Base-by-base conservation (phyloP, 1,140 invertebrate genomes). In the Bombyx mori region DNA sequence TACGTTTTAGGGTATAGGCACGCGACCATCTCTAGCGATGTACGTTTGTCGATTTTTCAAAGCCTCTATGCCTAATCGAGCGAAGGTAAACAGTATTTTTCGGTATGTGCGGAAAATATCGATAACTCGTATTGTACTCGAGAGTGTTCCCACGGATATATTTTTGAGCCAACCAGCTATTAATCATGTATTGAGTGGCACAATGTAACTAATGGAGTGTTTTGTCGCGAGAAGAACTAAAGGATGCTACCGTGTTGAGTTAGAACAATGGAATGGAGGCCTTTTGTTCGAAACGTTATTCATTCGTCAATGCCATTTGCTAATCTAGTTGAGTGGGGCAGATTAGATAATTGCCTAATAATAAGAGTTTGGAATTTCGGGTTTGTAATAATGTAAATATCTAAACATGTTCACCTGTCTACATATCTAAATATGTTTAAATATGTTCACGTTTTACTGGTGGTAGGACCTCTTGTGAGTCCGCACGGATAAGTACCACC, bases 51-150 rank as follows among this genome's bases (percentile, higher is more conserved):
- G 71, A 82, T 82, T 81, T 79, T 82, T 80, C 79, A 82, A 77
- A 73, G 79, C 74, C 71, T 71, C 74, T 61, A 65, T 56, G 78
- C 65, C 75, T 86, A 86, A 84, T 86, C 83, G 83, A 81, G 79
- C 79, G 77, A 62, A 70, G 66, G 75, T 82, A 83, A 86, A 84
- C 79, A 86, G 65, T 71, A 81, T 86, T 83, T 86, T 83, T 82
- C 80, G 76, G 68, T 55, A 74, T 70, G 68, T 70, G 69, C 67
- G 69, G 69, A 79, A 82, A 82, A 82, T 81, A 77, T 79, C 73
- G 79, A 79, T 77, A 74, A 26, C 61, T 63, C 65, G 66, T 68
- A 78, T 79, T 79, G 75, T 83, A 66, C 26, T 59, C 64, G 61
- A 67, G 12, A 63, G 68, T 62, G 69, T 74, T 85, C 75, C 73